phyloP scores from a whole-genome alignment of 2,888 invertebrate genomes.

The Tenthredo notha region DNA sequence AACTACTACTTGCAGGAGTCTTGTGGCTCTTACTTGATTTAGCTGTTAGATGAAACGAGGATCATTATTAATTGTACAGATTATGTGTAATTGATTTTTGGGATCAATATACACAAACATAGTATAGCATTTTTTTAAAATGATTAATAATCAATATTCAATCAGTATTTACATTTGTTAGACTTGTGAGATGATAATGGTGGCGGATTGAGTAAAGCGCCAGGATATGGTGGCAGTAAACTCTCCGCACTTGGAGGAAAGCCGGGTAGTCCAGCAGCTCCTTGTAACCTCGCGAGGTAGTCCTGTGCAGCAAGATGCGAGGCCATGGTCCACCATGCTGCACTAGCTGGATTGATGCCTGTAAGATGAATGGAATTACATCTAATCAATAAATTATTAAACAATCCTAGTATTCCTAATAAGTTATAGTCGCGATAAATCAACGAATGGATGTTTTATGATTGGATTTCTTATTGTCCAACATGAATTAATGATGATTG shows the following conservation, averaged over 20 bases:
- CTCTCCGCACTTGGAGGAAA: conserved; percentile 83
- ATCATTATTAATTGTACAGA: conserved; percentile 23
- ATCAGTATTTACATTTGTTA: conserved; percentile 73
- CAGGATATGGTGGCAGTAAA: conserved; percentile 81
- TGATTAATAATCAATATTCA: background rate
- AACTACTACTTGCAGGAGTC: conserved; percentile 67
- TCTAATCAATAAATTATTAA: background rate
- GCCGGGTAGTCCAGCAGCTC: conserved; percentile 86
- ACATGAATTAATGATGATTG: background rate
- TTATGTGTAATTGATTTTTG: background rate
- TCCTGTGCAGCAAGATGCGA: conserved; percentile 93
- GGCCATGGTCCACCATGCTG: conserved; percentile 96
- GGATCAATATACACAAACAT: background rate
- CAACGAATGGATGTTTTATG: background rate
- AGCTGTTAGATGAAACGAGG: conserved; percentile 64
- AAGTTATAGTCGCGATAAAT: background rate
- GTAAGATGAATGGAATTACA: conserved; percentile 62
- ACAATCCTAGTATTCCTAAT: background rate
- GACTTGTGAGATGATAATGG: conserved; percentile 78
- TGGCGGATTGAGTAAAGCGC: conserved; percentile 81
- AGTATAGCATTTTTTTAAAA: background rate
- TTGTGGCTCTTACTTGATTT: conserved; percentile 77
- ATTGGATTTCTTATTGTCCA: background rate
- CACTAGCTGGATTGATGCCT: conserved; percentile 82
- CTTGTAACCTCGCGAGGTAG: conserved; percentile 90